phyloP scores from a whole-genome alignment of 2,113 vertebrate genomes.

The Myanophis thanlyinensis region DNA sequence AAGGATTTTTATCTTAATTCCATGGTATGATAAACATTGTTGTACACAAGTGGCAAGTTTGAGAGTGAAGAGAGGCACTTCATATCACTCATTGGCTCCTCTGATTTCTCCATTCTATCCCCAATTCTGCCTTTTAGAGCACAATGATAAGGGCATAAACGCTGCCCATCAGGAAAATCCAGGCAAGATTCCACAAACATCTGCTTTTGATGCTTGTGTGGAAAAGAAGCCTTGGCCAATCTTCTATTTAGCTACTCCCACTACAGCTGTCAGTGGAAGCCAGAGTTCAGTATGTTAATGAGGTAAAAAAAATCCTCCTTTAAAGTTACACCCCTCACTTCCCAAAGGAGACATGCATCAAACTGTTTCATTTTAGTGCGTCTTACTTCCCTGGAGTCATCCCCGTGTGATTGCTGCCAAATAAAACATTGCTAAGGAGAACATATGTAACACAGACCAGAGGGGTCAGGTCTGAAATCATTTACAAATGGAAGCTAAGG shows the following conservation, averaged over 20 bases:
- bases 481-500: constrained; percentile 10
- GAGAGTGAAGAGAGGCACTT: background rate
- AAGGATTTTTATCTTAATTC: background rate
- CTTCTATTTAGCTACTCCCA: background rate
- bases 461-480: constrained; percentile 12
- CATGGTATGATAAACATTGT: background rate
- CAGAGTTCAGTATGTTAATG: constrained; percentile 28
- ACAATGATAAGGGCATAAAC: background rate
- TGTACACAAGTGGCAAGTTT: background rate
- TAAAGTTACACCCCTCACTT: constrained; percentile 15
- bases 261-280: background rate
- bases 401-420: constrained; percentile 15
- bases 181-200: background rate
- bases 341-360: constrained; percentile 17
- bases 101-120: background rate
- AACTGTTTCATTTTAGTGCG: constrained; percentile 15
- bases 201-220: background rate
- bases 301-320: constrained; percentile 5
- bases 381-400: background rate
- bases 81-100: background rate
- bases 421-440: constrained; percentile 19
- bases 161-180: background rate
- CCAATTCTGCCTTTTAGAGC: background rate
- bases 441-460: constrained; percentile 4
- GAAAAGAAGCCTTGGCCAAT: background rate